Evolutionary conservation across 2,797 vertebrate genomes (phyloP).

Genomic region (Adelosebastes latens): DNA sequence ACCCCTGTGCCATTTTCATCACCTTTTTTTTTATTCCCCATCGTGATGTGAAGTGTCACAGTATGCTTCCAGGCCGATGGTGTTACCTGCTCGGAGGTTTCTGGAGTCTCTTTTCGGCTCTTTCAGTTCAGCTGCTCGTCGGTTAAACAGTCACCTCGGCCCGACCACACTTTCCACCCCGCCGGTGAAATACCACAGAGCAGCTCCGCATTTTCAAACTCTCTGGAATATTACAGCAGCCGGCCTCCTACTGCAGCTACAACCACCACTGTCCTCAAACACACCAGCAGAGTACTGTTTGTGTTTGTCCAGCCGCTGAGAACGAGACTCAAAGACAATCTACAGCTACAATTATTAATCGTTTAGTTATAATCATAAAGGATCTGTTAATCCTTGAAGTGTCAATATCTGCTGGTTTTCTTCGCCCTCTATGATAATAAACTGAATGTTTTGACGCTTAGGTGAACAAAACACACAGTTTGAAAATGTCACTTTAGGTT

Average conservation of each 20-base stretch:
- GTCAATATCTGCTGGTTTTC: not conserved
- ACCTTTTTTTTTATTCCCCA: conserved; percentile 34
- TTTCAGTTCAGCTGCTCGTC: conserved; percentile 11
- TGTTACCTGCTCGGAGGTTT: not conserved
- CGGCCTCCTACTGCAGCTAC: not conserved
- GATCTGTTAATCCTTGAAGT: not conserved
- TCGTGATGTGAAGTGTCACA: conserved; percentile 46
- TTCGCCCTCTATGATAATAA: not conserved
- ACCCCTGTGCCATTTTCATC: conserved; percentile 25
- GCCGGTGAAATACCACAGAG: conserved; percentile 79
- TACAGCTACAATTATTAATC: not conserved
- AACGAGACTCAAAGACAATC: not conserved
- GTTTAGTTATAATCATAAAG: not conserved
- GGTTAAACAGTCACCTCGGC: conserved; percentile 64
- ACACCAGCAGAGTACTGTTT: not conserved
- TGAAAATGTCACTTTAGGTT: not conserved
- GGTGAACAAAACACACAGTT: not conserved
- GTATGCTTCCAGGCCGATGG: conserved; percentile 46
- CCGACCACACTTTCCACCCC: conserved; percentile 70
- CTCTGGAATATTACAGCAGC: conserved; percentile 71
- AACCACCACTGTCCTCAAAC: not conserved
- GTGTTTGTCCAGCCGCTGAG: not conserved
- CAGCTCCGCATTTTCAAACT: conserved; percentile 64
- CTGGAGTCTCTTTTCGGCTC: not conserved
- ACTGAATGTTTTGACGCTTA: not conserved